Conservation (phyloP, 2,888 invertebrate species). For the Emesis castigata region DNA sequence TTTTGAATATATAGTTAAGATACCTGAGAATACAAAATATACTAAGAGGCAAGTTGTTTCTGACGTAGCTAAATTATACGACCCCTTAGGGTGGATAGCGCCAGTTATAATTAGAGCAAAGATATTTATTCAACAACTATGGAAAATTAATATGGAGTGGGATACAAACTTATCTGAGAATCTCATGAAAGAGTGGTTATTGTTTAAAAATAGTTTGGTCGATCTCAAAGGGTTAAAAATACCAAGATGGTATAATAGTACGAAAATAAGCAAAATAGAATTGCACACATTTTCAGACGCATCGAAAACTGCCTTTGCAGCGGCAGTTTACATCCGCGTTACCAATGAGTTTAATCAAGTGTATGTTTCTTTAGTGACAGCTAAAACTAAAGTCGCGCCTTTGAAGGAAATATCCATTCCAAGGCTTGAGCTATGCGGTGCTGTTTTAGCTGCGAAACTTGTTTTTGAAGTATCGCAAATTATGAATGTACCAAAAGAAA, state of each 20-base stretch:
- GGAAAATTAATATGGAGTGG: constrained; percentile 53
- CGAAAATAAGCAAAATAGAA: constrained; percentile 29
- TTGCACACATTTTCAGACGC: constrained; percentile 57
- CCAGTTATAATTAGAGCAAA: neutral
- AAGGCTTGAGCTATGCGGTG: constrained; percentile 21
- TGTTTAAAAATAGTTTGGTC: neutral
- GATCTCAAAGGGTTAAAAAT: neutral
- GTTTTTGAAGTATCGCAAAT: constrained; percentile 22
- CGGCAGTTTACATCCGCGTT: constrained; percentile 43
- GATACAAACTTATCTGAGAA: constrained; percentile 35
- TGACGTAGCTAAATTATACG: constrained; percentile 44
- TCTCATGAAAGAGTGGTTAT: neutral
- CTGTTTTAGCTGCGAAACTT: constrained; percentile 1
- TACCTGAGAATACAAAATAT: neutral
- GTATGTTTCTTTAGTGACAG: constrained; percentile 19
- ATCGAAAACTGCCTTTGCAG: constrained; percentile 54
- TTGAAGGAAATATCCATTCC: constrained; percentile 17
- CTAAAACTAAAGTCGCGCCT: constrained; percentile 38
- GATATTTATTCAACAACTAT: constrained; percentile 1
- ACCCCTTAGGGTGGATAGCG: constrained; percentile 29
- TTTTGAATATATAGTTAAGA: constrained; percentile 10
- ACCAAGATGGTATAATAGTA: neutral
- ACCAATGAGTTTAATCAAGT: constrained; percentile 16
- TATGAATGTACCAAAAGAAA: constrained; percentile 15
- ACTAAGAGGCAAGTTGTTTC: constrained; percentile 39